These are phyloP conservation scores for Pollenia angustigena DNA, from an alignment of 2,888 invertebrate genomes.

Conservation along the genomic window DNA sequence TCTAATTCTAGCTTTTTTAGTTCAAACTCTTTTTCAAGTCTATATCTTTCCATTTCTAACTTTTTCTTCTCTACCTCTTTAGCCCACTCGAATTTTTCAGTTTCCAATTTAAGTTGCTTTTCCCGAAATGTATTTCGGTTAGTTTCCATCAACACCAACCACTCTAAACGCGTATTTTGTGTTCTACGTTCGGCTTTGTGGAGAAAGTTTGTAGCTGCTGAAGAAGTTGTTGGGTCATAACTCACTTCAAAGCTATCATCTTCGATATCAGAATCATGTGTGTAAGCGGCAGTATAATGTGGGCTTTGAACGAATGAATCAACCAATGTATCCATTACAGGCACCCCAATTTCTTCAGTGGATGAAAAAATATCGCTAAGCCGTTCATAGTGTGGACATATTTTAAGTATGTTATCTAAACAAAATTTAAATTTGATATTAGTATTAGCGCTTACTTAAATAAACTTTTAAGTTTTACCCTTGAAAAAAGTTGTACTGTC, in stretches of 20 bases:
- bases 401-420: conserved; percentile 42
- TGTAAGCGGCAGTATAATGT: too few species aligned
- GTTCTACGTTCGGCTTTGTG: conserved; percentile 17
- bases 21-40: conserved; percentile 11
- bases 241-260: not conserved
- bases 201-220: conserved; percentile 1
- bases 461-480: not conserved
- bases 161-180: conserved; percentile 9
- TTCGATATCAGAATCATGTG: not conserved
- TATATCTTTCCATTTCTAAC: not conserved
- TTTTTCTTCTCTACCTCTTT: conserved; percentile 22
- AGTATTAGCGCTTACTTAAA: conserved; percentile 5
- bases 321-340: not conserved
- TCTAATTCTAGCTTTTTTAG: conserved; percentile 28
- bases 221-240: conserved; percentile 19
- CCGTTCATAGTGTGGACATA: conserved; percentile 45
- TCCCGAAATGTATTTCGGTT: not conserved
- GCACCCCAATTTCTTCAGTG: conserved; percentile 11
- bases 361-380: conserved; percentile 27
- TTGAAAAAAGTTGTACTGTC: conserved; percentile 14
- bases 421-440: conserved; percentile 12
- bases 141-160: not conserved
- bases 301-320: too few species aligned
- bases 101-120: conserved; percentile 16
- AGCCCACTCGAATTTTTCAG: conserved; percentile 11